phyloP scores from a whole-genome alignment of 2,113 vertebrate species.

The Morone chrysops region DNA sequence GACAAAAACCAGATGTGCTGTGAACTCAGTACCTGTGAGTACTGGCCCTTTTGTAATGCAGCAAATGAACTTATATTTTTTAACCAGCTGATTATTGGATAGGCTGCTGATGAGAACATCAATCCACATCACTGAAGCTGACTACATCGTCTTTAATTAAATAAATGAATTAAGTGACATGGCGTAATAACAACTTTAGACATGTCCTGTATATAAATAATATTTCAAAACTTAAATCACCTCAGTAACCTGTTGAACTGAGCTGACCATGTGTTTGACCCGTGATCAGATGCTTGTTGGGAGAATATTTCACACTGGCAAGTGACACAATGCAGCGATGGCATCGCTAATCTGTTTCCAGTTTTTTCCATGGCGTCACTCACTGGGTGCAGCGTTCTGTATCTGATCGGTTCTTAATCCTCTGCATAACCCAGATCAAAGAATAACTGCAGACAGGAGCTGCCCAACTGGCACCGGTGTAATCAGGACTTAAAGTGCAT shows the following conservation, averaged over 20 bases:
- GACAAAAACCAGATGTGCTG: too few relatives aligned
- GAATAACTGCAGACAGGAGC: conserved; percentile 11
- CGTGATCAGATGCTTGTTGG: not conserved
- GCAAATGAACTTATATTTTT: too few relatives aligned
- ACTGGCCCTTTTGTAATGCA: too few relatives aligned
- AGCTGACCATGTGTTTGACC: not conserved
- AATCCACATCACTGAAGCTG: too few relatives aligned
- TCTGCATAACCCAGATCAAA: conserved; percentile 45
- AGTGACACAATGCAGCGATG: conserved; percentile 2
- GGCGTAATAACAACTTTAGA: not conserved
- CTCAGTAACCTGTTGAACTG: not conserved
- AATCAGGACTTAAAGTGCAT: conserved; percentile 21
- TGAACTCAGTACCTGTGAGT: too few relatives aligned
- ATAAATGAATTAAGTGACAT: not conserved
- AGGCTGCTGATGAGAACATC: too few relatives aligned
- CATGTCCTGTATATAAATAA: not conserved
- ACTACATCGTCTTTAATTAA: not conserved
- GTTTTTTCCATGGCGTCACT: conserved; percentile 54
- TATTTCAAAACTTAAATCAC: not conserved
- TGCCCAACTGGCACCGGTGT: not conserved
- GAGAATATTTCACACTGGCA: too few relatives aligned
- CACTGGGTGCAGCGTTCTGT: not conserved
- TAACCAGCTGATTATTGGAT: too few relatives aligned
- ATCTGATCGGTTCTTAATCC: conserved; percentile 48
- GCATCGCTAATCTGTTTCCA: conserved; percentile 36